phyloP scores from a whole-genome alignment of 2,888 invertebrate species.

The Sesamia inferens region DNA sequence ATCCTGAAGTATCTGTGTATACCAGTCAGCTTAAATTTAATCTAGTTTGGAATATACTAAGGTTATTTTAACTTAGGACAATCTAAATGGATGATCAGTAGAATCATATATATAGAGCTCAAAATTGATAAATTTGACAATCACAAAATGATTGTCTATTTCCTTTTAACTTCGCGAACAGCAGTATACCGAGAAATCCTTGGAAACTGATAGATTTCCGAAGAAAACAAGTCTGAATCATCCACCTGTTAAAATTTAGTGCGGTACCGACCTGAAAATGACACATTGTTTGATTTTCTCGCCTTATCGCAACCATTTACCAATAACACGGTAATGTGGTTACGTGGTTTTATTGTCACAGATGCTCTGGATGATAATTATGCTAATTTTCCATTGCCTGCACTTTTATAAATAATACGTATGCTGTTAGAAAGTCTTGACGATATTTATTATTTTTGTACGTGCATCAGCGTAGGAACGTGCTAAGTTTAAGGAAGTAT shows the following conservation, averaged over 20 bases:
- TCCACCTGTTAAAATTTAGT: not conserved
- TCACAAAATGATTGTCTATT: slow-evolving; percentile 1
- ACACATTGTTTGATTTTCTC: slow-evolving; percentile 35
- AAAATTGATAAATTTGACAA: slow-evolving; percentile 10
- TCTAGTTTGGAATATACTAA: not conserved
- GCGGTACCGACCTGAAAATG: slow-evolving; percentile 34
- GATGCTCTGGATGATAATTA: slow-evolving; percentile 33
- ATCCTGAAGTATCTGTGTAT: not conserved
- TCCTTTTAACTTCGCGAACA: slow-evolving; percentile 8
- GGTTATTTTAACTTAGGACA: not conserved
- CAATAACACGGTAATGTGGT: slow-evolving; percentile 34
- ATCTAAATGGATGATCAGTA: not conserved
- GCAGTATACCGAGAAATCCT: slow-evolving; percentile 1
- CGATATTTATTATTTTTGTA: slow-evolving; percentile 14
- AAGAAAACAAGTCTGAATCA: slow-evolving; percentile 31
- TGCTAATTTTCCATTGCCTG: slow-evolving; percentile 32
- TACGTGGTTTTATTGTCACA: slow-evolving; percentile 31
- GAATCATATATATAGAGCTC: too few relatives aligned
- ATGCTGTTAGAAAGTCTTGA: slow-evolving; percentile 15
- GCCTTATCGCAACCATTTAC: slow-evolving; percentile 36
- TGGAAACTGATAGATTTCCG: slow-evolving; percentile 1
- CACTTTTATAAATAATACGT: slow-evolving; percentile 3
- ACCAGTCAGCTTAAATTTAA: not conserved
- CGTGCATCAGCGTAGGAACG: slow-evolving; percentile 1
- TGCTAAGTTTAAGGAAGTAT: not conserved